Conservation (phyloP, 2,797 vertebrate genomes). For the Poeciliopsis presidionis region DNA sequence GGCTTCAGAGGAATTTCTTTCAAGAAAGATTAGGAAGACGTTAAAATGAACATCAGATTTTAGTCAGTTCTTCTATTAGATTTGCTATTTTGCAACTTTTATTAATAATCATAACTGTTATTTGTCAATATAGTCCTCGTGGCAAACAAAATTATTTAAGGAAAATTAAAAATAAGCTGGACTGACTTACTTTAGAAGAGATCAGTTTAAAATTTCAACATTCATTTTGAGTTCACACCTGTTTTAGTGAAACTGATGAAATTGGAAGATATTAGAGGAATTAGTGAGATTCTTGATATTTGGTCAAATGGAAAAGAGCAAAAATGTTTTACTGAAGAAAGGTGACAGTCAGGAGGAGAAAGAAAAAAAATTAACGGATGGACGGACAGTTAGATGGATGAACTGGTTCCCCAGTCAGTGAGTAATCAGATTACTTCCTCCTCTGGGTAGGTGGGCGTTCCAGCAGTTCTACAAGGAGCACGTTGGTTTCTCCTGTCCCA, state of each 20-base stretch:
- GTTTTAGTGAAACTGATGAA: neutral
- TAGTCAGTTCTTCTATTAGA: neutral
- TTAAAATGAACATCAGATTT: neutral
- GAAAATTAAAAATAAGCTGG: neutral
- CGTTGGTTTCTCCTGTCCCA: slow-evolving; percentile 96
- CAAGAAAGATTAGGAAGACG: neutral
- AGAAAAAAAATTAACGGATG: neutral
- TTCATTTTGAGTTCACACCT: neutral
- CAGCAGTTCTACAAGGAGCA: slow-evolving; percentile 97
- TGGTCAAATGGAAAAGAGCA: neutral
- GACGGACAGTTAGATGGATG: neutral
- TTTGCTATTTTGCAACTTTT: neutral
- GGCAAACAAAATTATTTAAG: neutral
- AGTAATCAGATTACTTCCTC: neutral
- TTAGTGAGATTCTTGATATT: neutral
- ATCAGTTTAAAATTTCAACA: neutral
- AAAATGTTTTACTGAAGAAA: neutral
- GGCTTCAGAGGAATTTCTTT: neutral
- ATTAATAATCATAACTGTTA: neutral
- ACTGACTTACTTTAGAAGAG: neutral
- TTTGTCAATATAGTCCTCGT: neutral
- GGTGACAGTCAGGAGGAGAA: neutral
- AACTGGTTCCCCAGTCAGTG: neutral
- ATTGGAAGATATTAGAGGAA: neutral
- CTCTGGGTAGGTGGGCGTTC: slow-evolving; percentile 88